These are phyloP conservation scores for Xanthia togata DNA, from an alignment of 2,888 invertebrate species.

Conservation along the genomic window DNA sequence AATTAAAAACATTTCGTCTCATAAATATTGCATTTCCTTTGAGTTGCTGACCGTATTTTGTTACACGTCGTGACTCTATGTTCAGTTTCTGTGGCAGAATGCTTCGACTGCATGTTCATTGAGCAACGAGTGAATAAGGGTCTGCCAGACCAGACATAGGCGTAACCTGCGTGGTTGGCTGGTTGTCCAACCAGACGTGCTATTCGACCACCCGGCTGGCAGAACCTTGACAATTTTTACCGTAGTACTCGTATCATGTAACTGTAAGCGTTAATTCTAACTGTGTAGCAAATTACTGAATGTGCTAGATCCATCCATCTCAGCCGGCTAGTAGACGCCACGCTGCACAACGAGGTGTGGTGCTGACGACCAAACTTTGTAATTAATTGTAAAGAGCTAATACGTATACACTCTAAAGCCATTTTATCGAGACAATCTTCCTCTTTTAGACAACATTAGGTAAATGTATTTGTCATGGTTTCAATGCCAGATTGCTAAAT, in stretches of 20 bases:
- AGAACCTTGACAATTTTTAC: constrained; percentile 74
- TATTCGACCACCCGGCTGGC: constrained; percentile 62
- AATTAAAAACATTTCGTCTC: background rate
- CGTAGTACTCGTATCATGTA: constrained; percentile 79
- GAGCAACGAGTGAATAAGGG: constrained; percentile 68
- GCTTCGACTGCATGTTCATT: constrained; percentile 64
- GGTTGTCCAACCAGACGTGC: constrained; percentile 33
- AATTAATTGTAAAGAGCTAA: constrained; percentile 43
- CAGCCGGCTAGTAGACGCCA: constrained; percentile 78
- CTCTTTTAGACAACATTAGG: constrained; percentile 13
- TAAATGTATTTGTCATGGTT: constrained; percentile 16
- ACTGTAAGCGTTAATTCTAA: constrained; percentile 81
- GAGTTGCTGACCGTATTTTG: constrained; percentile 23
- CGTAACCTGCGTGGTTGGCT: constrained; percentile 30
- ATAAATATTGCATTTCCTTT: background rate
- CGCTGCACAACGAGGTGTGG: constrained; percentile 76
- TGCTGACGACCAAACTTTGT: constrained; percentile 64
- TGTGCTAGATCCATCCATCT: constrained; percentile 86
- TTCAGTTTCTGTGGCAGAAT: constrained; percentile 61
- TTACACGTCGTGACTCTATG: constrained; percentile 48
- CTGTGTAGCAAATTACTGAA: constrained; percentile 84
- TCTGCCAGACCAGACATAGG: constrained; percentile 62
- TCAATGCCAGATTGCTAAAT: constrained; percentile 6
- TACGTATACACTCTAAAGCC: constrained; percentile 27
- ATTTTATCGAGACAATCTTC: constrained; percentile 14